phyloP scores from a whole-genome alignment of 2,797 vertebrate genomes.

The Helicolenus hilgendorfi region DNA sequence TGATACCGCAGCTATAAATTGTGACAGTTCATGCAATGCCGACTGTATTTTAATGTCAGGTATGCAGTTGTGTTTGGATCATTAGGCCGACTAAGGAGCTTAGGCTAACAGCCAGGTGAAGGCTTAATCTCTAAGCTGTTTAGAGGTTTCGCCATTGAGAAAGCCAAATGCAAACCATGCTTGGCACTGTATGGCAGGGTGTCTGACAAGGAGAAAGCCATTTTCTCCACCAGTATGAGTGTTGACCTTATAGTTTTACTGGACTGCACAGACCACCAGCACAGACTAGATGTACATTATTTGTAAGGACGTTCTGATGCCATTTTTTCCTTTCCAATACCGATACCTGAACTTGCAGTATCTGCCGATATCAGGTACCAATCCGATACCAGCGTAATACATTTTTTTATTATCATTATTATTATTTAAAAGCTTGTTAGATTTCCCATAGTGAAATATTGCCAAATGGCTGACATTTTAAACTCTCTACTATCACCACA shows the following conservation, averaged over 20 bases:
- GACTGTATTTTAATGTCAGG: conserved; percentile 11
- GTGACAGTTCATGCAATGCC: background rate
- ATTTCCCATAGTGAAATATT: no score
- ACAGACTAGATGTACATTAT: background rate
- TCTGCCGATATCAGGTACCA: no score
- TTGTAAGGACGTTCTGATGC: background rate
- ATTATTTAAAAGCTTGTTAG: no score
- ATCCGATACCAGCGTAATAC: no score
- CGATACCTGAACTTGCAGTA: no score
- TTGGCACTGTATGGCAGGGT: background rate
- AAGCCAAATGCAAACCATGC: conserved; percentile 23
- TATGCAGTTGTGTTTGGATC: conserved; percentile 22
- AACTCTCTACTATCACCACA: no score
- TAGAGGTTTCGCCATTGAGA: conserved; percentile 37
- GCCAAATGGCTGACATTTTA: no score
- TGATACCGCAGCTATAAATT: background rate
- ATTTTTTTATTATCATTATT: no score
- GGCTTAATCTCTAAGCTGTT: conserved; percentile 42
- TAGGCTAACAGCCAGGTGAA: conserved; percentile 44
- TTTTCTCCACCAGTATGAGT: background rate
- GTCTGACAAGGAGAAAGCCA: background rate
- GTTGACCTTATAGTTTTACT: background rate
- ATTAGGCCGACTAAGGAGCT: conserved; percentile 34
- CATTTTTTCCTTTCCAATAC: no score
- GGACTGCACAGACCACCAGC: background rate